These are phyloP conservation scores for Rhinatrema bivittatum DNA, from an alignment of 2,797 vertebrate genomes.

Conservation along the genomic window DNA sequence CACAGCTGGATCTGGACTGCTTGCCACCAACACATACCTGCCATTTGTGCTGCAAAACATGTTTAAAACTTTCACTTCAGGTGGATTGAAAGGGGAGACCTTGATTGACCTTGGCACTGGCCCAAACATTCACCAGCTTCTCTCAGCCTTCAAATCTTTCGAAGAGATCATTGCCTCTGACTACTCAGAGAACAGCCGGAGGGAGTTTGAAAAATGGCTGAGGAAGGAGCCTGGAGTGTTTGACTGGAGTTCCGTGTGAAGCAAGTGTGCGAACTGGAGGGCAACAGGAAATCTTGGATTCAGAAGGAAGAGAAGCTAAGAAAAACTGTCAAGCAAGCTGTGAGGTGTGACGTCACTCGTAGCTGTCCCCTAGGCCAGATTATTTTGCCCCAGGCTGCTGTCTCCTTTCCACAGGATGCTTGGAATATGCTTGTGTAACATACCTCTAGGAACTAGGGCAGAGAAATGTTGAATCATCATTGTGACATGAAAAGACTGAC, in stretches of 20 bases:
- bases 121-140: slow-evolving; percentile 69
- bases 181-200: slow-evolving; percentile 26
- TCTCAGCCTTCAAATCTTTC: slow-evolving; percentile 69
- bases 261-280: slow-evolving; percentile 72
- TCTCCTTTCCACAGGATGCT: slow-evolving; percentile 25
- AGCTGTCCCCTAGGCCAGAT: slow-evolving; percentile 13
- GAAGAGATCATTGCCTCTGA: slow-evolving; percentile 29
- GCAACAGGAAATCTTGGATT: slow-evolving; percentile 35
- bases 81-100: slow-evolving; percentile 54
- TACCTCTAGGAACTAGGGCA: too few species aligned
- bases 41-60: slow-evolving; percentile 15
- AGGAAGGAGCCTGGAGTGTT: slow-evolving; percentile 26
- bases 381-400: slow-evolving; percentile 21
- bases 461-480: too few species aligned
- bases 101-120: slow-evolving; percentile 66
- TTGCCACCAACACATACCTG: slow-evolving; percentile 13
- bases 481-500: too few species aligned
- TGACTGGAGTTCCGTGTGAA: slow-evolving; percentile 73
- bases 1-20: slow-evolving; percentile 9
- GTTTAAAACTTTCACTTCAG: slow-evolving; percentile 21
- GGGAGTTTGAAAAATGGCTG: slow-evolving; percentile 23
- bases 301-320: slow-evolving; percentile 28
- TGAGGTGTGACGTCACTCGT: slow-evolving; percentile 27
- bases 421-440: slow-evolving; percentile 35
- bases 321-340: slow-evolving; percentile 18